Base-by-base conservation (phyloP, 2,888 invertebrate genomes). In the Bursaphelenchus okinawaensis region DNA sequence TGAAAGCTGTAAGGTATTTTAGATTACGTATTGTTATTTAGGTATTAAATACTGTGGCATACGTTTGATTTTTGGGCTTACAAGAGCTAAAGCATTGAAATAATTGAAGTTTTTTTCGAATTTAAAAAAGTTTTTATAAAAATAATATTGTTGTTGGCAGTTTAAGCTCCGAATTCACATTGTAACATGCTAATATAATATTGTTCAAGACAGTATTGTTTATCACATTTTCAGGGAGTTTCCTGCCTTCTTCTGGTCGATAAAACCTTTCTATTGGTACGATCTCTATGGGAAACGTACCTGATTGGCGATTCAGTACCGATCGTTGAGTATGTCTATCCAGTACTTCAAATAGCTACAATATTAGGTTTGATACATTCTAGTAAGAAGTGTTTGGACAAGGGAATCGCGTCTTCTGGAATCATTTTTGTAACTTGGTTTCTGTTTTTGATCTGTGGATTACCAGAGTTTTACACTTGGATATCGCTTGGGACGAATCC, bases 381-480 rank as follows among this genome's bases (percentile, higher is more conserved):
- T 0, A 72, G 68, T 20, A 74, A 76, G 65, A 74, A 73, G 61
- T 74, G 93, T 83, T 88, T 90, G 76, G 89, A 89, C 82, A 88
- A 88, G 85, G 95, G 95, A 22, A 87, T 92, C 78, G 87, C 90
- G 79, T 90, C 93, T 9, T 94, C 95, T 3, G 95, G 94, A 1
- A 87, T 91, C 60, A 86, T 92, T 65, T 94, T 93, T 84, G 85
- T 91, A 73, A 94, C 94, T 84, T 96, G 94, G 93, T 85, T 93
- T 31, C 81, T 92, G 0, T 83, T 91, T 63, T 86, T 87, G 0
- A 31, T 93, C 28, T 88, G 88, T 55, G 90, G 91, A 1, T 85
- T 89, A 19, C 78, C 79, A n/a, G 81, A 81, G 52, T 81, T 82
- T 69, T 77, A 75, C 63, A 69, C 71, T 19, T 79, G 77, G 78